A percentile compares a stretch with the other conserved stretches of the same genome.
These are phyloP conservation scores for Glaucomys volans DNA, from an alignment of 2,113 vertebrate species.

Conservation along the genomic window DNA sequence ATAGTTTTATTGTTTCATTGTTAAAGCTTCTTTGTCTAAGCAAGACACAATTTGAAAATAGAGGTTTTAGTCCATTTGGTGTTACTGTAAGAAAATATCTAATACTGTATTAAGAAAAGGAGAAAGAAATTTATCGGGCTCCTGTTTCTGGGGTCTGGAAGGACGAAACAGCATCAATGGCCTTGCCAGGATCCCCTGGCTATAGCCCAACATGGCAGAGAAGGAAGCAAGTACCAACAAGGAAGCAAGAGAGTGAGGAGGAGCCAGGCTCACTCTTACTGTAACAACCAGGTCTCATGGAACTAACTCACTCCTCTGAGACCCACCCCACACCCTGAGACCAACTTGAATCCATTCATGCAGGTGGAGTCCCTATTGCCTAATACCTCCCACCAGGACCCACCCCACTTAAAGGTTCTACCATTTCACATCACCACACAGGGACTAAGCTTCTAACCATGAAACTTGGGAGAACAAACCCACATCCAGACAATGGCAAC, in stretches of 20 bases:
- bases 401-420: neutral
- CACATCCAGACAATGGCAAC: neutral
- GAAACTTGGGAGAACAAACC: neutral
- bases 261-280: neutral
- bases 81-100: neutral
- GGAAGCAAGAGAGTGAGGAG: neutral
- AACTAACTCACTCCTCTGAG: neutral
- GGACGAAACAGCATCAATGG: neutral
- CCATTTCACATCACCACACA: neutral
- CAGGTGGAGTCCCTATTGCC: neutral
- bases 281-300: neutral
- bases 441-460: neutral
- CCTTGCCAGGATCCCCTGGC: neutral
- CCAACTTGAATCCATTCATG: neutral
- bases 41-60: neutral
- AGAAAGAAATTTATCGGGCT: neutral
- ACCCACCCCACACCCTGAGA: neutral
- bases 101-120: neutral
- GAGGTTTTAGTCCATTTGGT: neutral
- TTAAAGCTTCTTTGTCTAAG: constrained; percentile 2
- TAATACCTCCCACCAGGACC: neutral
- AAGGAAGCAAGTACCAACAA: neutral
- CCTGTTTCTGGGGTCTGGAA: neutral
- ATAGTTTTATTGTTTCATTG: neutral
- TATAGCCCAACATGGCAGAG: neutral